Conservation (phyloP, 1,140 invertebrate genomes). For the Ceratina calcarata region DNA sequence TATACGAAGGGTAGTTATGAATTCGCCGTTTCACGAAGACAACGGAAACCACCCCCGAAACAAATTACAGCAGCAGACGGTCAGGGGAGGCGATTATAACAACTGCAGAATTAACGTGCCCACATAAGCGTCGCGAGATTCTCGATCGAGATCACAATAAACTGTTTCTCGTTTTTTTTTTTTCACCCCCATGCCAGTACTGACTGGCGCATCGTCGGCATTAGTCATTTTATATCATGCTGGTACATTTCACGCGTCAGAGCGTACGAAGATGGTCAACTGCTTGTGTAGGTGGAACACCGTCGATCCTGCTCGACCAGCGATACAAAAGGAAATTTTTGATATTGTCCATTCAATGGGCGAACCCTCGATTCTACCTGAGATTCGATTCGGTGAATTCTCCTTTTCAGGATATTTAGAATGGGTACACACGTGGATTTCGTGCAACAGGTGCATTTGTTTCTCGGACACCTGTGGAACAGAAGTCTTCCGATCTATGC, state of each 20-base stretch:
- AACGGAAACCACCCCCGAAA: neutral
- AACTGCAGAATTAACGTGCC: conserved; percentile 29
- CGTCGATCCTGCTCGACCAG: neutral
- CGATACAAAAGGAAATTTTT: neutral
- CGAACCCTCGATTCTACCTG: conserved; percentile 9
- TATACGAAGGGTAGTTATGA: no score
- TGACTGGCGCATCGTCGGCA: neutral
- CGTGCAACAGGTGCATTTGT: conserved; percentile 19
- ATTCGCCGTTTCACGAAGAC: no score
- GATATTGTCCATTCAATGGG: neutral
- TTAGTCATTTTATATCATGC: conserved; percentile 50
- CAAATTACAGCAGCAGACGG: neutral
- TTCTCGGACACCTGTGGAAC: neutral
- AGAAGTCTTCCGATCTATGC: no score
- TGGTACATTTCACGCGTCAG: conserved; percentile 45
- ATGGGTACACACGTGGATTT: no score
- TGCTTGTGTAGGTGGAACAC: neutral
- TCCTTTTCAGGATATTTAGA: neutral
- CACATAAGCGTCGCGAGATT: conserved; percentile 36
- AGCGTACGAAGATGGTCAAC: conserved; percentile 28
- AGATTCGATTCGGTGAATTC: neutral
- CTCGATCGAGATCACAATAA: conserved; percentile 30
- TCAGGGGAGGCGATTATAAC: conserved; percentile 13
- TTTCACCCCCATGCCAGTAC: conserved; percentile 38
- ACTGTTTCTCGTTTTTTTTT: conserved; percentile 5